Evolutionary conservation across 2,888 invertebrate genomes (phyloP), one percentile per base, ranked within the genome.

Genomic region (Drosophila algonquin): DNA sequence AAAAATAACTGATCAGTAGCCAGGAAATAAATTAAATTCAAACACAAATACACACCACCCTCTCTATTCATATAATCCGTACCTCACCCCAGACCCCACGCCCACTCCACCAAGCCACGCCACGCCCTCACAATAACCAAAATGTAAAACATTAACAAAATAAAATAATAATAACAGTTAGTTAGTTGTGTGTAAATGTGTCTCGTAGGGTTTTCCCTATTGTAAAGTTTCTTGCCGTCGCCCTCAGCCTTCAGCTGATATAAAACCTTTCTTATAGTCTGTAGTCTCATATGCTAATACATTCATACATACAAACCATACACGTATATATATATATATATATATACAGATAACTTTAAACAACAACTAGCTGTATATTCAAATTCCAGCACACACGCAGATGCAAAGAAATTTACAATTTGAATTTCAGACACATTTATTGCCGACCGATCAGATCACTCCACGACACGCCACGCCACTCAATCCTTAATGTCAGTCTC

Each of bases 331-430:
- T 63, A 72, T 61, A 80, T 51, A 75, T 40, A 59, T 54, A 73
- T 64, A 76, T 63, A 75, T 65, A 75, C 62, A 74, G 63, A 84
- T 76, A 76, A 79, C 74, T 81, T 74, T 81, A 85, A 79, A 82
- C 61, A 79, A 85, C 63, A 65, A 73, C 57, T 83, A 83, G 83
- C 71, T 88, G 76, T 83, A 88, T 83, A 83, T 88, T 83, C 89
- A 80, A 74, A 76, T 80, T 80, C 65, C 77, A 70, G 86, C 73
- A 79, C 63, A 67, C 52, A 51, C 62, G 59, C 63, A 59, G 57
- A 63, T 72, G 54, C 46, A 47, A 48, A 55, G 46, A 35, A 60
- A 54, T 32, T 30, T 53, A 44, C 1, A 16, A 32, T 65, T 65
- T n/a, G 44, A 65, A 32, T 65, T 65, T 65, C 30, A 18, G 30